phyloP scores from a whole-genome alignment of 2,888 invertebrate genomes.

The Lasioglossum villosulum region DNA sequence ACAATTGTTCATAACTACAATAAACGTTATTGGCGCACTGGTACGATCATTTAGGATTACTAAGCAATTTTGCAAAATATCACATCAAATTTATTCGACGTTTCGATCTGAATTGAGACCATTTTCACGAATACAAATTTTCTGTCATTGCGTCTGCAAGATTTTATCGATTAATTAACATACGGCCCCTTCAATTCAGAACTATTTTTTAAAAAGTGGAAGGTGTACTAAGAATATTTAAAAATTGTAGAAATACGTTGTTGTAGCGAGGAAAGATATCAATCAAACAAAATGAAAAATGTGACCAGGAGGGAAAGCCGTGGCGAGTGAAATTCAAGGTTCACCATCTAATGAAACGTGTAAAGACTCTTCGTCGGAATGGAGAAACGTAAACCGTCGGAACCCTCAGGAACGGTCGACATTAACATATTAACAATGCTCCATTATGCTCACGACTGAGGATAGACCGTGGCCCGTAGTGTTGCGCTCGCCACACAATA shows the following conservation, averaged over 20 bases:
- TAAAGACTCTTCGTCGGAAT: slow-evolving; percentile 62
- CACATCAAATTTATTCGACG: no score
- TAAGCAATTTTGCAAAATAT: no score
- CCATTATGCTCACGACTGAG: slow-evolving; percentile 73
- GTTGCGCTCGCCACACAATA: slow-evolving; percentile 53
- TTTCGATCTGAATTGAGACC: no score
- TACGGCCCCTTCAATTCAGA: background rate
- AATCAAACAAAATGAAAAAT: background rate
- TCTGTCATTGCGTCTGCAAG: no score
- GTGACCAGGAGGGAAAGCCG: slow-evolving; percentile 32
- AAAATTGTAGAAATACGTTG: background rate
- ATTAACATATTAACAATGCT: slow-evolving; percentile 81
- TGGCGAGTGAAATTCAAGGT: slow-evolving; percentile 48
- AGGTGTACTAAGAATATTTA: background rate
- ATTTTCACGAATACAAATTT: no score
- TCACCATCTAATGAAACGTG: slow-evolving; percentile 65
- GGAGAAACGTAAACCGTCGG: slow-evolving; percentile 61
- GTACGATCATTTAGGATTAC: no score
- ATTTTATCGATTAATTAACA: no score
- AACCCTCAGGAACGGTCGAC: slow-evolving; percentile 59
- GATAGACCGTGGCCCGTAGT: slow-evolving; percentile 48
- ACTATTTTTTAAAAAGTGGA: background rate
- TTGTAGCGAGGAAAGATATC: background rate
- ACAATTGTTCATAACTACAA: no score
- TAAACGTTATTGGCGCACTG: no score